Evolutionary conservation across 2,113 vertebrate genomes (phyloP), one percentile per base, ranked within the genome.

Genomic region (Python bivittatus): DNA sequence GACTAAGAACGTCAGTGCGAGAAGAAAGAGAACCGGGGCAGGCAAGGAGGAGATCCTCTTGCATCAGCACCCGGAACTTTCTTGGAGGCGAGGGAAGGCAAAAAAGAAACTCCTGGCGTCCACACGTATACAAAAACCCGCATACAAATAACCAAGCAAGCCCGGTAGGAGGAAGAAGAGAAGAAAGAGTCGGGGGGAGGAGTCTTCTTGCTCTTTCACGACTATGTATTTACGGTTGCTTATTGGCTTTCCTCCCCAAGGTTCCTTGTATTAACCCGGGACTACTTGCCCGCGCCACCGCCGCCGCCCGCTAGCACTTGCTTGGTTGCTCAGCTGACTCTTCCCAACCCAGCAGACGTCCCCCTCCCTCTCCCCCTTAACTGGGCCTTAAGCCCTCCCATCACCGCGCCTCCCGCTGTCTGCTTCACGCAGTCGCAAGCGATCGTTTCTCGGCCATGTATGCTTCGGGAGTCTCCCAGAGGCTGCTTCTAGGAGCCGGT

Each of bases 381-480:
- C 92, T 54, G 95, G 94, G 96, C 95, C 95, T 95, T 96, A 96
- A 96, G 94, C 93, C 60, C 90, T 88, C 84, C 95, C 95, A 91
- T 72, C 93, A 93, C 94, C 92, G 93, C 93, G 94, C 93, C 94
- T 91, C 90, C 84, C 86, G 54, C 92, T 90, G 91, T 84, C 95
- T 94, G 48, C 93, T 94, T 94, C 95, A 60, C 91, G 87, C 92
- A 38, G 87, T 61, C 88, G 61, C 2, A 54, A 0, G 4, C 13
- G 44, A 23, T 38, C 20, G 29, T 48, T n/a, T 6, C n/a, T 17
- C 29, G 91, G 91, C 48, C n/a, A 53, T 56, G 85, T 42, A 4
- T 38, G 58, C 1, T 60, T 42, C 33, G 90, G 13, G 38, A 83
- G 20, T 56, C 29, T 53, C 23, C 52, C 85, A 17, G 79, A 79